phyloP scores from a whole-genome alignment of 2,113 vertebrate genomes.

The Rana temporaria region DNA sequence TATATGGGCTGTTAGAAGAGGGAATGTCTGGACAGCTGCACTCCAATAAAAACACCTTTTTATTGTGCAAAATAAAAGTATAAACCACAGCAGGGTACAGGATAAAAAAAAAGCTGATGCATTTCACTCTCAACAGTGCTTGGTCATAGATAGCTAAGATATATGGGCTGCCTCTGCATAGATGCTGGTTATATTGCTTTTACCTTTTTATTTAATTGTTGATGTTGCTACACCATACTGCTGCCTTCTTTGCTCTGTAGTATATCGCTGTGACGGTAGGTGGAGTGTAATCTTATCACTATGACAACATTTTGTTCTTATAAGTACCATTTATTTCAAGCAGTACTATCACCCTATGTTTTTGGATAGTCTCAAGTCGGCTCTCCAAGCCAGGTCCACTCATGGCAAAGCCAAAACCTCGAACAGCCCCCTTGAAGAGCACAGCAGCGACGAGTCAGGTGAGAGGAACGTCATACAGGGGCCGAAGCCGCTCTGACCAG shows the following conservation, averaged over 20 bases:
- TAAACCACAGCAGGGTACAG: too few species aligned
- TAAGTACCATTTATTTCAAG: conserved; percentile 79
- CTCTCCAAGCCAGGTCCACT: conserved; percentile 83
- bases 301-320: conserved; percentile 64
- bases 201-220: too few species aligned
- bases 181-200: too few species aligned
- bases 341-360: conserved; percentile 96
- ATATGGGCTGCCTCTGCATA: too few species aligned
- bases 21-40: too few species aligned
- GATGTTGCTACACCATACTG: too few species aligned
- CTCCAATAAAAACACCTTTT: too few species aligned
- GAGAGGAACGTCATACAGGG: conserved; percentile 81
- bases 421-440: conserved; percentile 75
- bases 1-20: too few species aligned
- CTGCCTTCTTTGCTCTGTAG: background rate
- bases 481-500: conserved; percentile 76
- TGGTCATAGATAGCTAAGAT: too few species aligned
- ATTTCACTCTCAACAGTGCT: too few species aligned
- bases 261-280: background rate
- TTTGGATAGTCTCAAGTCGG: conserved; percentile 91
- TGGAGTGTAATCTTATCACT: background rate
- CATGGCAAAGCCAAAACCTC: conserved; percentile 82
- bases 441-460: conserved; percentile 72
- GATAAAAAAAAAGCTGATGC: too few species aligned
- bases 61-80: too few species aligned